Evolutionary conservation across 1,140 invertebrate species (phyloP).

Genomic region (Batillaria attramentaria): DNA sequence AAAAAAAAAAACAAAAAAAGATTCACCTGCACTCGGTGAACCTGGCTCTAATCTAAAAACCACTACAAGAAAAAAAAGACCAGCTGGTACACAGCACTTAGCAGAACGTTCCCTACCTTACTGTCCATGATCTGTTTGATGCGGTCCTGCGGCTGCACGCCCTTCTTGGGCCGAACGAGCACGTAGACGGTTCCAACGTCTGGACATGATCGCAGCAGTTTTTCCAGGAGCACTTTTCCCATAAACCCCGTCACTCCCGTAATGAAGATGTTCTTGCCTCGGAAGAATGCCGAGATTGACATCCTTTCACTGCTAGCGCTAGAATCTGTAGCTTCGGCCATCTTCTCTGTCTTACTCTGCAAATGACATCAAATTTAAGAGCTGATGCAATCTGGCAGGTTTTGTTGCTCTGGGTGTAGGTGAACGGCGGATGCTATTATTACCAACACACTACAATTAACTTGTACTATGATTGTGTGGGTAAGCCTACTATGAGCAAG

Average conservation of each 20-base stretch:
- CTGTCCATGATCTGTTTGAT: conserved; percentile 66
- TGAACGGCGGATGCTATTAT: not conserved
- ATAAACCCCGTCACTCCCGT: conserved; percentile 81
- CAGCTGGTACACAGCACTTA: too few species aligned
- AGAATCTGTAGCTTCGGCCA: not conserved
- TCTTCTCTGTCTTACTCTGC: not conserved
- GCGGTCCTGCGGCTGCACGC: conserved; percentile 77
- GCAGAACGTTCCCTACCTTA: conserved; percentile 55
- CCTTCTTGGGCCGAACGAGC: conserved; percentile 83
- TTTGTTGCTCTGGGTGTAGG: not conserved
- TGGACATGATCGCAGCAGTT: conserved; percentile 83
- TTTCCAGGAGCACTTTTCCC: conserved; percentile 86
- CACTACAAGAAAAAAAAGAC: too few species aligned
- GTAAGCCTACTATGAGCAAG: too few species aligned
- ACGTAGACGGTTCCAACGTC: conserved; percentile 81
- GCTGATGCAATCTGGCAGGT: not conserved
- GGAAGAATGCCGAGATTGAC: conserved; percentile 75
- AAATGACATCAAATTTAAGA: not conserved
- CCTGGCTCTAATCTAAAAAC: too few species aligned
- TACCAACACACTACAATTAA: not conserved
- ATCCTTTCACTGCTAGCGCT: not conserved
- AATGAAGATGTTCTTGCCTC: conserved; percentile 79
- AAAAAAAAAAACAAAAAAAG: too few species aligned
- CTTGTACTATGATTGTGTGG: too few species aligned
- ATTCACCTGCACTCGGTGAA: too few species aligned